Evolutionary conservation across 37 sponge, comb jelly and placozoan genomes (phyloP).

Genomic region (Chondrosia reniformis): DNA sequence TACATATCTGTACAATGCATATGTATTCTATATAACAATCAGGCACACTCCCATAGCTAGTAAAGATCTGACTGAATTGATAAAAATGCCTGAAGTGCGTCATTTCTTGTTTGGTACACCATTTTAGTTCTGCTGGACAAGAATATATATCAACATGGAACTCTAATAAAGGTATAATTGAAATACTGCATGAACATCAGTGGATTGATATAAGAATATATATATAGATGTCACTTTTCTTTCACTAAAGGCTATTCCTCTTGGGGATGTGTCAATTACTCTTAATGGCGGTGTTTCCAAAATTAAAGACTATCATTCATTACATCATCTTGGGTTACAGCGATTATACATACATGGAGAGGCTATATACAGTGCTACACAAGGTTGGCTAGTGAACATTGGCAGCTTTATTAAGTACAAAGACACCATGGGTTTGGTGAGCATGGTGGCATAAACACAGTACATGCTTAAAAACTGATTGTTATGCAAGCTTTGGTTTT

Average conservation of each 20-base stretch:
- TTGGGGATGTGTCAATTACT: background rate
- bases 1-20: background rate
- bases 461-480: background rate
- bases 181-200: background rate
- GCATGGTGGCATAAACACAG: background rate
- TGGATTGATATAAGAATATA: background rate
- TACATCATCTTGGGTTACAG: background rate
- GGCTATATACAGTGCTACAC: background rate
- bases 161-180: slow-evolving; percentile 37
- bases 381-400: background rate
- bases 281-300: background rate
- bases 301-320: background rate
- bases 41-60: slow-evolving; percentile 4
- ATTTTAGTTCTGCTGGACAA: background rate
- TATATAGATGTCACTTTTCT: background rate
- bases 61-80: slow-evolving; percentile 4
- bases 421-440: background rate
- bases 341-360: background rate
- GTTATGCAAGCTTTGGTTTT: background rate
- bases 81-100: background rate
- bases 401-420: background rate
- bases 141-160: slow-evolving; percentile 30
- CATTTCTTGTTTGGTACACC: slow-evolving; percentile 23
- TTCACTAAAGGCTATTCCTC: background rate
- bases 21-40: no score